A percentile compares a stretch with the other conserved stretches of the same genome.
phyloP scores from a whole-genome alignment of 2,888 invertebrate species.

The Halictus quadricinctus region DNA sequence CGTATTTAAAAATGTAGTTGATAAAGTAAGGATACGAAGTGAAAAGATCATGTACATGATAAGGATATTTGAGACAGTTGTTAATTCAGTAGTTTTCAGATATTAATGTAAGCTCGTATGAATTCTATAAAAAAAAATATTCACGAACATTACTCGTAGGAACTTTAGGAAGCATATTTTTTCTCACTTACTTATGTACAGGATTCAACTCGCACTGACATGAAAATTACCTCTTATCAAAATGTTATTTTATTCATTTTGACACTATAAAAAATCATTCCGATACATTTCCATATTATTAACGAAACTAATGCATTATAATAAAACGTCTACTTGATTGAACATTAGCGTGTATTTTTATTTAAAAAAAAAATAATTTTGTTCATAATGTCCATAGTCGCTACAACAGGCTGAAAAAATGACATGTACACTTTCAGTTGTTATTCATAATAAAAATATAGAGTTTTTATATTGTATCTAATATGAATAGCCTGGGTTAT shows the following conservation, averaged over 20 bases:
- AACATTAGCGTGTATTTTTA: conserved; percentile 21
- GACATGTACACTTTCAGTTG: conserved; percentile 42
- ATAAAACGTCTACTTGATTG: conserved; percentile 49
- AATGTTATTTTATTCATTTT: conserved; percentile 39
- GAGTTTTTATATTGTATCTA: conserved; percentile 12
- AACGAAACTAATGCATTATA: conserved; percentile 22
- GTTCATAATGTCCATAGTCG: not conserved
- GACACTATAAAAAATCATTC: conserved; percentile 39
- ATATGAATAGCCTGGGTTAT: conserved; percentile 22
- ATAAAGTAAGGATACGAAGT: conserved; percentile 2
- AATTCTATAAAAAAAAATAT: not conserved
- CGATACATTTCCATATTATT: conserved; percentile 44
- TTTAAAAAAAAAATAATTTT: conserved; percentile 3
- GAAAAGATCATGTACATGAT: conserved; percentile 6
- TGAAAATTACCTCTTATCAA: not conserved
- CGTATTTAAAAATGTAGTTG: conserved; percentile 23
- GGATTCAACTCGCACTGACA: conserved; percentile 1
- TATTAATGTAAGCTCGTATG: conserved; percentile 16
- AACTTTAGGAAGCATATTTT: conserved; percentile 6
- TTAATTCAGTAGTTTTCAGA: conserved; percentile 13
- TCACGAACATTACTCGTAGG: not conserved
- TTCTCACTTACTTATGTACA: conserved; percentile 13
- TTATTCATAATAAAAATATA: conserved; percentile 12
- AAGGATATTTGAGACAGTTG: conserved; percentile 7
- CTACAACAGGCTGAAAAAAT: conserved; percentile 4